Evolutionary conservation across 1,140 invertebrate genomes (phyloP), one percentile per base, ranked within the genome.

Genomic region (Tetramorium parvispinum): DNA sequence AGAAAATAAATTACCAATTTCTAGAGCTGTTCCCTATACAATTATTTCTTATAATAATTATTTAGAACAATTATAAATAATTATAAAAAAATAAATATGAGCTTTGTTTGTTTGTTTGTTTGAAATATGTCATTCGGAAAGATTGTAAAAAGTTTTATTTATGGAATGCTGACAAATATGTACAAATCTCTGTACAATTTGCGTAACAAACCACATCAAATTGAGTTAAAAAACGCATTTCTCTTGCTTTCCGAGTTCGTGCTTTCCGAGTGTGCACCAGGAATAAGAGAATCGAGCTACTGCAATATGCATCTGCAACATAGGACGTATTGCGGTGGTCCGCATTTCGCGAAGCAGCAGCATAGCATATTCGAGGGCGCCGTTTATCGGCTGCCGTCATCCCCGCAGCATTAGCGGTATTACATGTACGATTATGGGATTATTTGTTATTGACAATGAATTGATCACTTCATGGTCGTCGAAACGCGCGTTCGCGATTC

Each of bases 401-500:
- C 63, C 77, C 11, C n/a, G n/a, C 8, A 63, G 40, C 32, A 78
- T 86, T 77, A 83, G n/a, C 66, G 76, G 85, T 71, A n/a, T 18
- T 70, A 32, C 18, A 66, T 66, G 68, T 32, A 63, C 57, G 86
- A 86, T 88, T 65, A 63, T 57, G 65, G 57, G 87, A 87, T 87
- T 88, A 90, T 90, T 90, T 85, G 87, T 90, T 88, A 71, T 49
- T 63, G 85, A 90, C 87, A 68, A 81, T 76, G 87, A 87, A 91
- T 91, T 88, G 83, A 63, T 88, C 83, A 46, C 66, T 55, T 24
- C 73, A 59, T 32, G 24, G 27, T 51, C 27, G 61, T 65, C 51
- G 68, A n/a, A 71, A 76, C 51, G n/a, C 59, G 51, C 68, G 43
- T 43, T 37, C 57, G 55, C 46, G 40, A 63, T 49, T 40, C 55